Evolutionary conservation across 2,113 vertebrate species (phyloP).

Genomic region (Collichthys lucidus): DNA sequence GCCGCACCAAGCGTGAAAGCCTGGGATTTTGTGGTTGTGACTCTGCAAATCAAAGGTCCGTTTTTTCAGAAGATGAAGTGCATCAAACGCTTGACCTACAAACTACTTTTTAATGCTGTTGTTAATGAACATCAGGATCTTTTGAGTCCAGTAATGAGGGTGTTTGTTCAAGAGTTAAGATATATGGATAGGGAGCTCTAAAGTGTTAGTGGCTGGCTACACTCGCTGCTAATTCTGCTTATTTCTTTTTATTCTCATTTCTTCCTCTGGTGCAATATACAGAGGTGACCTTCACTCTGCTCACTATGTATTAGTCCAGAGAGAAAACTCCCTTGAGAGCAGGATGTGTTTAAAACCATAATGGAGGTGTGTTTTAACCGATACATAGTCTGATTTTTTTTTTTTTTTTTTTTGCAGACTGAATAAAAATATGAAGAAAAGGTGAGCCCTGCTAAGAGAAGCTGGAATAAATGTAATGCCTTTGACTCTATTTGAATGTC

Average conservation of each 20-base stretch:
- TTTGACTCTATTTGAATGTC: background rate
- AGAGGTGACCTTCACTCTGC: constrained; percentile 47
- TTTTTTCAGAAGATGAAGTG: constrained; percentile 45
- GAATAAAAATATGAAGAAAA: background rate
- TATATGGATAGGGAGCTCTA: constrained; percentile 7
- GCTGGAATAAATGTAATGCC: background rate
- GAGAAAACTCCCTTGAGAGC: constrained; percentile 37
- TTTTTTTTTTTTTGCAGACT: background rate
- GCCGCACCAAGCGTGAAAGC: constrained; percentile 13
- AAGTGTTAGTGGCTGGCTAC: constrained; percentile 8
- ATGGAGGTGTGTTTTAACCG: constrained; percentile 25
- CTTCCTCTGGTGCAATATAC: constrained; percentile 31
- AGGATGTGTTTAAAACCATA: constrained; percentile 36
- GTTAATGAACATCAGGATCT: constrained; percentile 57
- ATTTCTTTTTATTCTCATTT: constrained; percentile 48
- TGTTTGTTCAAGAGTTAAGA: constrained; percentile 22
- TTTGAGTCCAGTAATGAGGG: constrained; percentile 55
- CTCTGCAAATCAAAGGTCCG: constrained; percentile 41
- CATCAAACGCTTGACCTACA: constrained; percentile 59
- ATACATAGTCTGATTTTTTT: background rate
- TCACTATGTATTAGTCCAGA: constrained; percentile 18
- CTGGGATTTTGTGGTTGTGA: background rate
- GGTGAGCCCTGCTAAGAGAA: background rate
- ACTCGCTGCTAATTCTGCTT: constrained; percentile 34
- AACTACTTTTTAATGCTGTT: constrained; percentile 52